Percentiles rank a stretch among this genome's conserved stretches.
phyloP scores from a whole-genome alignment of 2,113 vertebrate genomes.

The Gila orcuttii region DNA sequence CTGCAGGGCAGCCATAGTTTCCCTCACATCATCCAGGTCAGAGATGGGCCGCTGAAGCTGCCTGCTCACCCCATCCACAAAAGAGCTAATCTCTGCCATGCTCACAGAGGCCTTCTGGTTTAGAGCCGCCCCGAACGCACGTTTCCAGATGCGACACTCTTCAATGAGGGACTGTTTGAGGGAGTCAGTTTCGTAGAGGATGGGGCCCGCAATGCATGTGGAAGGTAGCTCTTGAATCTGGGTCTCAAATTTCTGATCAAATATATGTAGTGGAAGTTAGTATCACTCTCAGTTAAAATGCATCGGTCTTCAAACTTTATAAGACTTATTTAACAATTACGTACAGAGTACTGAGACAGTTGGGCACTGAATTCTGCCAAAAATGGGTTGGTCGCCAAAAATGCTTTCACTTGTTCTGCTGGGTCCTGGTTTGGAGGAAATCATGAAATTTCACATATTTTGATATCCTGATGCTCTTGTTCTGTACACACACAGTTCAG shows the following conservation, averaged over 20 bases:
- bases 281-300: neutral
- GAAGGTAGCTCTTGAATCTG: constrained; percentile 77
- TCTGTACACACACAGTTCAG: no score
- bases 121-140: constrained; percentile 76
- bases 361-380: constrained; percentile 79
- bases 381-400: constrained; percentile 75
- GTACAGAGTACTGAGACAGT: constrained; percentile 80
- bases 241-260: constrained; percentile 75
- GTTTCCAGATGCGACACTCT: constrained; percentile 79
- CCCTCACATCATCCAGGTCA: constrained; percentile 80
- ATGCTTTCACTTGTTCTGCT: constrained; percentile 78
- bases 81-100: constrained; percentile 75
- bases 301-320: neutral
- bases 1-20: constrained; percentile 75
- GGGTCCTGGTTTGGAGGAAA: constrained; percentile 71
- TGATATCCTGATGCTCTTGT: neutral
- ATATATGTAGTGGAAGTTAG: neutral
- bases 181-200: constrained; percentile 73
- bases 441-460: constrained; percentile 3
- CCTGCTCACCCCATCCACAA: constrained; percentile 76
- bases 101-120: constrained; percentile 71
- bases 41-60: constrained; percentile 75
- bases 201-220: constrained; percentile 64
- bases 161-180: constrained; percentile 79
- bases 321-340: constrained; percentile 53